A percentile compares a stretch with the other conserved stretches of the same genome.
Evolutionary conservation across 1,140 invertebrate species (phyloP).

Genomic region (Diabrotica virgifera): DNA sequence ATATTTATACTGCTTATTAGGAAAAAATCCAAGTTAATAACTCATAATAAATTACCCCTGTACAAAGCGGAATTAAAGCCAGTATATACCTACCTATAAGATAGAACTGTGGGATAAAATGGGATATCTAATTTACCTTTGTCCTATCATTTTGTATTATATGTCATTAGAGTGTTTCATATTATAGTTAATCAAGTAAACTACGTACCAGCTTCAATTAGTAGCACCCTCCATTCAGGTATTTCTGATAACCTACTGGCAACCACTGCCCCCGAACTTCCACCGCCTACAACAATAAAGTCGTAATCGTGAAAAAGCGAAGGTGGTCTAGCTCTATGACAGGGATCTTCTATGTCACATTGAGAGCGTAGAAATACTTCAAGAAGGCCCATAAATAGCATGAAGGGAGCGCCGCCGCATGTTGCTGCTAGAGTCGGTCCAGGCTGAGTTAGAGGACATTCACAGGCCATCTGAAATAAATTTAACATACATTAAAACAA

Average conservation of each 20-base stretch:
- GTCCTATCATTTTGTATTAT: too few species aligned
- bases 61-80: too few species aligned
- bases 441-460: slow-evolving; percentile 69
- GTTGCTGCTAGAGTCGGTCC: slow-evolving; percentile 76
- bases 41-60: too few species aligned
- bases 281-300: slow-evolving; percentile 85
- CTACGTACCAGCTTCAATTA: slow-evolving; percentile 69
- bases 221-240: slow-evolving; percentile 71
- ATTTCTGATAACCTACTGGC: slow-evolving; percentile 78
- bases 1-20: too few species aligned
- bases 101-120: too few species aligned
- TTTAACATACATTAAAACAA: neutral
- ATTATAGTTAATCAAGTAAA: too few species aligned
- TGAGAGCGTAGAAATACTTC: slow-evolving; percentile 77
- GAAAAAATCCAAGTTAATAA: too few species aligned
- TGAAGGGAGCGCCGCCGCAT: slow-evolving; percentile 76
- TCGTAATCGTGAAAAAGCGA: slow-evolving; percentile 61
- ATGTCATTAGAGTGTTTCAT: too few species aligned
- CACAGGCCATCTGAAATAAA: slow-evolving; percentile 40
- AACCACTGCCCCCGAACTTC: slow-evolving; percentile 79
- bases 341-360: slow-evolving; percentile 81
- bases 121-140: too few species aligned
- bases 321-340: slow-evolving; percentile 60
- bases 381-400: slow-evolving; percentile 83
- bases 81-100: too few species aligned